Evolutionary conservation across 2,888 invertebrate species (phyloP).

Genomic region (Aporophyla lueneburgensis): DNA sequence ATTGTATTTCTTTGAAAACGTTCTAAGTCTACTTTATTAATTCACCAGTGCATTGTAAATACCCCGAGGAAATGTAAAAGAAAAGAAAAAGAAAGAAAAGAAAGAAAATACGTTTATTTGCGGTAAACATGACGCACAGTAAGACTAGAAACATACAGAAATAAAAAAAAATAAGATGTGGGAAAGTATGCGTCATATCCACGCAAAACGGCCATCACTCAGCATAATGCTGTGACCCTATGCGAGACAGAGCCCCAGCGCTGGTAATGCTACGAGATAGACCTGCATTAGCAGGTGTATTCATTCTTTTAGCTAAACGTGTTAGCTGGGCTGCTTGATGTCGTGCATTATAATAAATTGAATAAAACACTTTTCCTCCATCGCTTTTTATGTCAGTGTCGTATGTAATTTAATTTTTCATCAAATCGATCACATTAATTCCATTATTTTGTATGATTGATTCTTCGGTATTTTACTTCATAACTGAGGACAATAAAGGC

Average conservation of each 20-base stretch:
- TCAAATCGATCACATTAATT: slow-evolving; percentile 21
- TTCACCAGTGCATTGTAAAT: slow-evolving; percentile 47
- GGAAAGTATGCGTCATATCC: too few relatives aligned
- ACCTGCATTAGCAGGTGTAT: slow-evolving; percentile 31
- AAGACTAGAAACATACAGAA: too few relatives aligned
- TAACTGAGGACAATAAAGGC: neutral
- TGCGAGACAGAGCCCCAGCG: too few relatives aligned
- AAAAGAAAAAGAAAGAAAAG: too few relatives aligned
- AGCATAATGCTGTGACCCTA: too few relatives aligned
- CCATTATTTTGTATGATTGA: slow-evolving; percentile 6
- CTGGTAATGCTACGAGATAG: slow-evolving; percentile 8
- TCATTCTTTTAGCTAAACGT: slow-evolving; percentile 32
- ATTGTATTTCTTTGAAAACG: slow-evolving; percentile 66
- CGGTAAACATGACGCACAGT: too few relatives aligned
- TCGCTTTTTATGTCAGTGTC: slow-evolving; percentile 35
- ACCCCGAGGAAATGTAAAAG: slow-evolving; percentile 4
- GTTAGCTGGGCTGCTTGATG: slow-evolving; percentile 15
- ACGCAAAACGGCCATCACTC: too few relatives aligned
- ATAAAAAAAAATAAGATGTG: too few relatives aligned
- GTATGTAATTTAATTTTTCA: slow-evolving; percentile 20
- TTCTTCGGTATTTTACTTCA: neutral
- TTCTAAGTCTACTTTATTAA: slow-evolving; percentile 66
- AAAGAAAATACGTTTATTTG: too few relatives aligned
- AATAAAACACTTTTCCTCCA: slow-evolving; percentile 40
- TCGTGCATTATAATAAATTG: slow-evolving; percentile 25